Evolutionary conservation across 1,140 invertebrate genomes (phyloP).

Genomic region (Orius insidiosus): DNA sequence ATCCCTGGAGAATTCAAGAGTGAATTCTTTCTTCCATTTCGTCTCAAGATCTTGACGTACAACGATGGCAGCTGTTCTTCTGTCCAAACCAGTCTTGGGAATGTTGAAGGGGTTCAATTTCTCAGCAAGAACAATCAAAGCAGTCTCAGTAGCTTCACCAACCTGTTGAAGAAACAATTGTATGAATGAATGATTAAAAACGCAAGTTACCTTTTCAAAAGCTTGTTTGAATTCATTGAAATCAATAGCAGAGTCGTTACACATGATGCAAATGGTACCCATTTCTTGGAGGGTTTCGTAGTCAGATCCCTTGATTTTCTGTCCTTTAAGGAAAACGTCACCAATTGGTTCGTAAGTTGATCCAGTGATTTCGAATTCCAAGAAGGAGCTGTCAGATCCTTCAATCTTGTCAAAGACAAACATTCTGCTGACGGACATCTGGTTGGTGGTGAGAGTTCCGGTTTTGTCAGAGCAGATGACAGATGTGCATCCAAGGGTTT

Average conservation of each 20-base stretch:
- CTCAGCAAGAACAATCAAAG: slow-evolving; percentile 92
- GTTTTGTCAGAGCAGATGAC: slow-evolving; percentile 99
- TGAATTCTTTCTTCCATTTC: slow-evolving; percentile 99
- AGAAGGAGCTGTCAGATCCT: slow-evolving; percentile 70
- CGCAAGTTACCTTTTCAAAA: slow-evolving; percentile 45
- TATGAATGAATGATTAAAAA: too few relatives aligned
- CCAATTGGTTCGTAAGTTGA: slow-evolving; percentile 99
- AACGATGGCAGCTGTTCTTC: slow-evolving; percentile 80
- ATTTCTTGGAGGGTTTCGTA: slow-evolving; percentile 87
- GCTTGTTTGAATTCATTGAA: slow-evolving; percentile 92
- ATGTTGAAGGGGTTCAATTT: slow-evolving; percentile 92
- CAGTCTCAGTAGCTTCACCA: slow-evolving; percentile 98
- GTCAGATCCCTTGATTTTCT: slow-evolving; percentile 67
- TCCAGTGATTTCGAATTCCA: slow-evolving; percentile 97
- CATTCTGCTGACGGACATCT: slow-evolving; percentile 98
- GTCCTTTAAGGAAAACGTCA: slow-evolving; percentile 74
- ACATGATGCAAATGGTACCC: slow-evolving; percentile 93
- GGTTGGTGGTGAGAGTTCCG: slow-evolving; percentile 96
- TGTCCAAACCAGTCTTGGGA: slow-evolving; percentile 71
- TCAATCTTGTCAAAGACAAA: slow-evolving; percentile 91
- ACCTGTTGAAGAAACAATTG: slow-evolving; percentile 37
- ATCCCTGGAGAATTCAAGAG: slow-evolving; percentile 98
- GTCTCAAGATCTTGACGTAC: slow-evolving; percentile 87
- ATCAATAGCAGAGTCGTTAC: slow-evolving; percentile 99
- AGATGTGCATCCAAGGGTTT: slow-evolving; percentile 98